Conservation (phyloP, 2,888 invertebrate species). For the Proisotoma minuta region DNA sequence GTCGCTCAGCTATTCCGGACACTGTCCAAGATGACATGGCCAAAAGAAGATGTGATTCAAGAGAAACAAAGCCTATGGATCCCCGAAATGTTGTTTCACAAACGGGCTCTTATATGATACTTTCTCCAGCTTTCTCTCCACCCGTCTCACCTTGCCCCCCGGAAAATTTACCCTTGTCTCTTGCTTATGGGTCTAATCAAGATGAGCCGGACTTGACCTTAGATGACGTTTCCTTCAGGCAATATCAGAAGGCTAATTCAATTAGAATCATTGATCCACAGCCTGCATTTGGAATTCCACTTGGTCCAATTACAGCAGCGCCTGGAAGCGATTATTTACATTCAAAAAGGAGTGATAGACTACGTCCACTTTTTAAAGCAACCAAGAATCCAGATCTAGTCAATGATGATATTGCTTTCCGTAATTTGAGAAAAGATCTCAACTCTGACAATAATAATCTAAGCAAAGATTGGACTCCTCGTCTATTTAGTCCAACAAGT, state of each 20-base stretch:
- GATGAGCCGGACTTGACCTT: slow-evolving; percentile 72
- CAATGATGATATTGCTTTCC: slow-evolving; percentile 79
- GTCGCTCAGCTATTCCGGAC: slow-evolving; percentile 59
- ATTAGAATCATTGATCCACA: slow-evolving; percentile 65
- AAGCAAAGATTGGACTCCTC: slow-evolving; percentile 44
- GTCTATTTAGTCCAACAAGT: slow-evolving; percentile 38
- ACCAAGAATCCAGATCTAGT: slow-evolving; percentile 73
- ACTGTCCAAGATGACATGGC: slow-evolving; percentile 75
- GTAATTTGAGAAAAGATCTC: slow-evolving; percentile 76
- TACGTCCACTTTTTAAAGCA: slow-evolving; percentile 61
- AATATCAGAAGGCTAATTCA: slow-evolving; percentile 68
- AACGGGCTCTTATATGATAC: slow-evolving; percentile 63
- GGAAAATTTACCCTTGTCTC: slow-evolving; percentile 14
- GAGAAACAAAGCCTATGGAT: slow-evolving; percentile 46
- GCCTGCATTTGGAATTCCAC: slow-evolving; percentile 85
- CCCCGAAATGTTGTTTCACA: slow-evolving; percentile 55
- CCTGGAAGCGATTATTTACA: slow-evolving; percentile 80
- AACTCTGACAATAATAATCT: slow-evolving; percentile 48
- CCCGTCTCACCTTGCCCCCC: slow-evolving; percentile 43
- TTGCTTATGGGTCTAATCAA: slow-evolving; percentile 2
- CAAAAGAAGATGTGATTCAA: slow-evolving; percentile 63
- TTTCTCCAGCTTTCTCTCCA: slow-evolving; percentile 61
- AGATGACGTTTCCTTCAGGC: slow-evolving; percentile 80
- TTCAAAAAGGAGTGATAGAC: slow-evolving; percentile 60
- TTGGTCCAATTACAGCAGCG: slow-evolving; percentile 75